Conservation (phyloP, 2,888 invertebrate species). For the Arge pagana region DNA sequence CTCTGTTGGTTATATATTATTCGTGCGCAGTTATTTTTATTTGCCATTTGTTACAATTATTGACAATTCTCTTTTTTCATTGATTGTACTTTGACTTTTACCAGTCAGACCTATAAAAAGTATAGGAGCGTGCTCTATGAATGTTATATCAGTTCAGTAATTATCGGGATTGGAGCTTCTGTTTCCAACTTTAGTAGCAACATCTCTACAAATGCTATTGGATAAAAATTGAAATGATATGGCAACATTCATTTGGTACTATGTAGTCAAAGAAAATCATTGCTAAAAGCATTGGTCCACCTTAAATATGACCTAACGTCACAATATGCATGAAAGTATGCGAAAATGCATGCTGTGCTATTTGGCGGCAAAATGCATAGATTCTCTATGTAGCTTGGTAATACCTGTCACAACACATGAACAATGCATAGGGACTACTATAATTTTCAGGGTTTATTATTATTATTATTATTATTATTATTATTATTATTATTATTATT, state of each 20-base stretch:
- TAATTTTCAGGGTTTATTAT: conserved; percentile 50
- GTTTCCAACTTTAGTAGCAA: no score
- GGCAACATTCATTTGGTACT: conserved; percentile 29
- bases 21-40: conserved; percentile 31
- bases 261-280: conserved; percentile 28
- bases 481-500: conserved; percentile 28
- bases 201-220: no score
- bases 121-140: no score
- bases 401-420: conserved; percentile 37
- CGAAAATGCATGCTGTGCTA: conserved; percentile 41
- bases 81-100: conserved; percentile 11
- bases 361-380: conserved; percentile 34
- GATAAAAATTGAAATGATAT: no score
- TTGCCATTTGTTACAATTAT: conserved; percentile 39
- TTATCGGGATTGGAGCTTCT: no score
- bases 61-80: conserved; percentile 27
- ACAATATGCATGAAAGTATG: conserved; percentile 39
- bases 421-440: conserved; percentile 46
- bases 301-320: conserved; percentile 7
- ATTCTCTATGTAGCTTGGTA: conserved; percentile 27
- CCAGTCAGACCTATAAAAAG: no score
- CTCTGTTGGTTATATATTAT: not conserved
- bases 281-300: conserved; percentile 9
- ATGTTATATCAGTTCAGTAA: no score
- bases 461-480: conserved; percentile 35